These are phyloP conservation scores for Heliocidaris erythrogramma DNA, from an alignment of 35 echinoderm and acorn worm genomes.

Conservation along the genomic window DNA sequence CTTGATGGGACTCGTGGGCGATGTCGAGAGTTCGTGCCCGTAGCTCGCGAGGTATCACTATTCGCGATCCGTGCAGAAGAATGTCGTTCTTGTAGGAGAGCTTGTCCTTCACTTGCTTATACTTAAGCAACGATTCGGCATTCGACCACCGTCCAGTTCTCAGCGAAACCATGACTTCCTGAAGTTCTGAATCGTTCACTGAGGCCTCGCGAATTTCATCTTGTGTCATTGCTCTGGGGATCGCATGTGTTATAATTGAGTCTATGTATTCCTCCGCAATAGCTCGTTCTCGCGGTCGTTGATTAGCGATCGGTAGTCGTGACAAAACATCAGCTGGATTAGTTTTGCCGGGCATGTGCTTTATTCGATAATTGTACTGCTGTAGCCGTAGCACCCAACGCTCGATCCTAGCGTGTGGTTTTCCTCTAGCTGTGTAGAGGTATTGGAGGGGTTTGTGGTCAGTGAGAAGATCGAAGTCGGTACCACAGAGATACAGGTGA, in stretches of 20 bases:
- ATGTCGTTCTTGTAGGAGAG: not conserved
- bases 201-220: not conserved
- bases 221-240: slow-evolving; percentile 5
- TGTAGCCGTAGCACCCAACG: slow-evolving; percentile 63
- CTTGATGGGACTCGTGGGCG: slow-evolving; percentile 55
- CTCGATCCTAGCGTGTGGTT: slow-evolving; percentile 65
- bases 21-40: slow-evolving; percentile 40
- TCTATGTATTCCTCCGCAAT: slow-evolving; percentile 39
- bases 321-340: slow-evolving; percentile 55
- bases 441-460: slow-evolving; percentile 63
- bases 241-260: not conserved
- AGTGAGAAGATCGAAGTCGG: slow-evolving; percentile 38
- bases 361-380: slow-evolving; percentile 58
- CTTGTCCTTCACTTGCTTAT: not conserved
- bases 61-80: slow-evolving; percentile 51
- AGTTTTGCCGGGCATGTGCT: slow-evolving; percentile 50
- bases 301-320: not conserved
- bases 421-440: slow-evolving; percentile 37
- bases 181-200: not conserved
- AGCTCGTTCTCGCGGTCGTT: not conserved
- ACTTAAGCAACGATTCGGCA: not conserved
- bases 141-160: not conserved
- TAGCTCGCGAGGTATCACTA: slow-evolving; percentile 48
- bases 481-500: slow-evolving; percentile 48
- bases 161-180: not conserved